A percentile compares a stretch with the other conserved stretches of the same genome.
These are phyloP conservation scores for Stichodactyla helianthus DNA, from an alignment of 64 coral and sea anemone species.

Conservation along the genomic window DNA sequence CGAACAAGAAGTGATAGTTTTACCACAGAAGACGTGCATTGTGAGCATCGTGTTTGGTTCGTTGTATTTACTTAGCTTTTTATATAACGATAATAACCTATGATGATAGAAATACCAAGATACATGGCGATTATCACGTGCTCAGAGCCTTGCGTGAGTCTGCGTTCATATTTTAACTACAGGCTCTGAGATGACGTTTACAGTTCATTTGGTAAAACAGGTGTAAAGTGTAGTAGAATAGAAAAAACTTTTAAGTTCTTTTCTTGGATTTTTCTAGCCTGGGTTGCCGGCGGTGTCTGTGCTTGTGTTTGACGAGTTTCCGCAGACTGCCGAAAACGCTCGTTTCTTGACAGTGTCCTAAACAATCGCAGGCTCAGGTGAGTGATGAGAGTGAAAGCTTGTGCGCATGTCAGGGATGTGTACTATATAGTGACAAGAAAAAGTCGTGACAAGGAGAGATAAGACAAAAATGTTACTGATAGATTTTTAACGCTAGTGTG, in stretches of 20 bases:
- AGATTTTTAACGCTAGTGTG: no score
- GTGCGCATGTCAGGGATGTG: no score
- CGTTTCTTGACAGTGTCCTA: background rate
- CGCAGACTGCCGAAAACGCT: no score
- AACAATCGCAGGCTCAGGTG: background rate
- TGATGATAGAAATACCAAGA: background rate
- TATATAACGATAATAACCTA: constrained; percentile 1
- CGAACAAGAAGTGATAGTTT: constrained; percentile 19
- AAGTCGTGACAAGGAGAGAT: no score
- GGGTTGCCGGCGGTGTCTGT: no score
- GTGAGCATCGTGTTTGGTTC: constrained; percentile 30
- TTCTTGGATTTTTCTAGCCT: no score
- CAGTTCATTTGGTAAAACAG: background rate
- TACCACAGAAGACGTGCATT: constrained; percentile 33
- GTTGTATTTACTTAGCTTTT: constrained; percentile 33
- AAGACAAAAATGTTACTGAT: no score
- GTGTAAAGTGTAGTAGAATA: background rate
- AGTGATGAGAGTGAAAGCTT: background rate
- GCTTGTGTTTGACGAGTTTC: no score
- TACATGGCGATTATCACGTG: background rate
- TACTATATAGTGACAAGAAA: no score
- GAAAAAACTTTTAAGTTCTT: no score
- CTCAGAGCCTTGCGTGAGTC: background rate
- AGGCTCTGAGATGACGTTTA: background rate
- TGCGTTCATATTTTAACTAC: background rate